Conservation (phyloP, 2,113 vertebrate genomes). For the Jaculus jaculus region DNA sequence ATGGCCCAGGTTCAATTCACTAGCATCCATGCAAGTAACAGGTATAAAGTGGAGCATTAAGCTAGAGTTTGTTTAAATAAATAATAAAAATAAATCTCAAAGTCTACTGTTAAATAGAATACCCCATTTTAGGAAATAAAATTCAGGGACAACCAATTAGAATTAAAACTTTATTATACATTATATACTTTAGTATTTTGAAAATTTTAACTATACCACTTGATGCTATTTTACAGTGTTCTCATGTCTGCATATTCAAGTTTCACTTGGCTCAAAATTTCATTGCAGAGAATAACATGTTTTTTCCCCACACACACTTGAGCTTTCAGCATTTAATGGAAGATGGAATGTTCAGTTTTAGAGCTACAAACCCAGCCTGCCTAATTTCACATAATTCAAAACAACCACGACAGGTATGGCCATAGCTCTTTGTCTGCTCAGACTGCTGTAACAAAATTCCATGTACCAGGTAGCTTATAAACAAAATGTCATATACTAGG, state of each 20-base stretch:
- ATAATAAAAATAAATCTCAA: neutral
- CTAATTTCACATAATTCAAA: neutral
- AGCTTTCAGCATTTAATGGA: neutral
- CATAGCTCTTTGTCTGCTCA: neutral
- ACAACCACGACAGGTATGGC: neutral
- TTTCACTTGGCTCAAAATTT: neutral
- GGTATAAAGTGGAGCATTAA: too few species aligned
- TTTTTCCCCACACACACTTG: neutral
- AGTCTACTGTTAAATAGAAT: slow-evolving; percentile 16
- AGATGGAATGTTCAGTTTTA: neutral
- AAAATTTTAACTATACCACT: neutral
- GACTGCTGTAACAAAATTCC: neutral
- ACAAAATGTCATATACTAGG: neutral
- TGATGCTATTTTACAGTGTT: neutral
- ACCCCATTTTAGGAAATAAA: slow-evolving; percentile 20
- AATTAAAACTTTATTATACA: neutral
- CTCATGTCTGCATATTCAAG: neutral
- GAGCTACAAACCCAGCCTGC: neutral
- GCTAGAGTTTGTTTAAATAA: too few species aligned
- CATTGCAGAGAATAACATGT: neutral
- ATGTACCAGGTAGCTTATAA: neutral
- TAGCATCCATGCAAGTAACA: too few species aligned
- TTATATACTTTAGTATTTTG: neutral
- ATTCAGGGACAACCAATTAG: slow-evolving; percentile 26
- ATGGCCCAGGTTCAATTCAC: too few species aligned